Base-by-base conservation (phyloP, 2,113 vertebrate species). In the Elephantulus edwardii region DNA sequence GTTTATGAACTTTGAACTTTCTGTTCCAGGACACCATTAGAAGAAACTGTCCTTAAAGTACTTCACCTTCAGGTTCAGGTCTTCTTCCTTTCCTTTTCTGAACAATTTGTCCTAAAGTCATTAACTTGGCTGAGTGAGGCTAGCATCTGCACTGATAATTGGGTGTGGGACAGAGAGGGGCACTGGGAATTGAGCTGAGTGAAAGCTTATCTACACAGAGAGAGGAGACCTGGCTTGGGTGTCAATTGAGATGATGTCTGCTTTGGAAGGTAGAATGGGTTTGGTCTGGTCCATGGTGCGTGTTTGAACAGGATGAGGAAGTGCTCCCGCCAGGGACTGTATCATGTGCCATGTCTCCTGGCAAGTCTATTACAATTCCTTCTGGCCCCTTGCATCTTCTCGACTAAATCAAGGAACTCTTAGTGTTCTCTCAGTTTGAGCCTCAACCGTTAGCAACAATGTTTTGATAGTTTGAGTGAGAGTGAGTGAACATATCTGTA, bases 181-280 rank as follows among this genome's bases (percentile, higher is more conserved):
- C 16, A 10, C 33, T 46, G 74, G 42, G 12, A 22, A 33, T 20
- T 40, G 44, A 71, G 9, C 24, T 35, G 30, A 20, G 5, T 0
- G 6, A 38, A 4, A 8, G 19, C 10, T 0, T 0, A 0, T 35
- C 8, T 1, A 3, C 50, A 4, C 0, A 2, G 58, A 30, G 22
- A 5, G 24, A 58, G 28, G n/a, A n/a, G n/a, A n/a, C n/a, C n/a
- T n/a, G n/a, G n/a, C n/a, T n/a, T n/a, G n/a, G 58, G 58, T 60
- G 58, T 26, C 5, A 60, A 26, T n/a, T n/a, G 58, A 6, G 24
- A 60, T 75, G 50, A 70, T 46, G 3, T 0, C 3, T 2, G 48
- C 3, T 60, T 60, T 22, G 58, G 26, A 26, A 26, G 14, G 24
- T 60, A 26, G 58, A 22, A 60, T 8, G 28, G 24, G 10, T 28